Conservation (phyloP, 2,797 vertebrate species). For the Rhinoraja longicauda region DNA sequence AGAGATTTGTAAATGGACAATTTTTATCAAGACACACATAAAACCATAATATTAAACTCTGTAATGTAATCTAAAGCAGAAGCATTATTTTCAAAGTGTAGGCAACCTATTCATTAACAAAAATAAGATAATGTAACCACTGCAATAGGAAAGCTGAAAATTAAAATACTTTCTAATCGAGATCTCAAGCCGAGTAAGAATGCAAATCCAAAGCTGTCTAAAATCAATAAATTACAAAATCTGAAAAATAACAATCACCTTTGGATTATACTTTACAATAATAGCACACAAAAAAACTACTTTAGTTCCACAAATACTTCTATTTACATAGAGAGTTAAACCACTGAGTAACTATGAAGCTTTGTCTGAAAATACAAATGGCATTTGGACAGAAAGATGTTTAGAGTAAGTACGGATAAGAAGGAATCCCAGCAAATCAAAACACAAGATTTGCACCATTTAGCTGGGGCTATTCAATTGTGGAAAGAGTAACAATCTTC, state of each 20-base stretch:
- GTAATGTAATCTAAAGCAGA: neutral
- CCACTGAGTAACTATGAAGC: neutral
- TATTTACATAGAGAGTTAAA: neutral
- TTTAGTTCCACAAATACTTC: neutral
- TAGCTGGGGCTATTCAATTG: neutral
- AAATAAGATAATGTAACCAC: constrained; percentile 10
- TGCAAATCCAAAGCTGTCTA: neutral
- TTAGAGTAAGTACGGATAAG: neutral
- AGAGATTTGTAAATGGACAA: neutral
- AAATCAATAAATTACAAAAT: neutral
- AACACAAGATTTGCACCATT: neutral
- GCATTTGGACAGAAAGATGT: too few species aligned
- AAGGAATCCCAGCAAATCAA: neutral
- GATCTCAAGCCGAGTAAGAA: neutral
- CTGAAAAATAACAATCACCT: neutral
- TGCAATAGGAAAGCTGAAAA: neutral
- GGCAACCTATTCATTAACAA: neutral
- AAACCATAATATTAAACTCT: neutral
- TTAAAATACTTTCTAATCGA: constrained; percentile 1
- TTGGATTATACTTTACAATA: neutral
- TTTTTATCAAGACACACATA: neutral
- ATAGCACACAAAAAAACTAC: neutral
- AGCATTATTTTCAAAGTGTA: neutral
- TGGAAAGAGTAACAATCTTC: neutral
- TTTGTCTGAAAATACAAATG: constrained; percentile 5